Percentiles rank a stretch among this genome's conserved stretches.
phyloP scores from a whole-genome alignment of 2,888 invertebrate genomes.

The Plutella xylostella region DNA sequence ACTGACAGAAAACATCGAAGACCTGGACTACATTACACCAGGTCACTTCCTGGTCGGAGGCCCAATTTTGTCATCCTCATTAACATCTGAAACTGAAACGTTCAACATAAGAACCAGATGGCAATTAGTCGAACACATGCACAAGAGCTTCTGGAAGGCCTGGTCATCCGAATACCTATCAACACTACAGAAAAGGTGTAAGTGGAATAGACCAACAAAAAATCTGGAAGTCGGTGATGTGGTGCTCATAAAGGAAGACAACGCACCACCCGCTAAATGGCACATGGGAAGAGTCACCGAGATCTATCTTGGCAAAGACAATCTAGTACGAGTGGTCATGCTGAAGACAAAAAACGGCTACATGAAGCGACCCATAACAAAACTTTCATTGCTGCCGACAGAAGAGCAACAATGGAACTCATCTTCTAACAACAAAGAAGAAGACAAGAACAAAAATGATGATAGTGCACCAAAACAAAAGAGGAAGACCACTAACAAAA shows the following conservation, averaged over 20 bases:
- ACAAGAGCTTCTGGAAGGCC: constrained; percentile 18
- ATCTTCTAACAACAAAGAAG: neutral
- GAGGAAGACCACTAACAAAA: neutral
- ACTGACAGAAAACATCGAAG: neutral
- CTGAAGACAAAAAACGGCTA: constrained; percentile 7
- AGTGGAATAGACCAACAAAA: constrained; percentile 13
- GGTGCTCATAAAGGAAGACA: constrained; percentile 18
- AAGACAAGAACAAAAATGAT: neutral
- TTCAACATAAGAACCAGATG: constrained; percentile 4
- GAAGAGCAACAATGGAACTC: neutral
- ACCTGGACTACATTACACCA: constrained; percentile 3
- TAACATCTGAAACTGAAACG: neutral
- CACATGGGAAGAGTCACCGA: constrained; percentile 16
- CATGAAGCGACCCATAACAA: constrained; percentile 1
- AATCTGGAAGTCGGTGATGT: constrained; percentile 13
- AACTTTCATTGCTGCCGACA: neutral
- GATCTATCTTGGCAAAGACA: constrained; percentile 19
- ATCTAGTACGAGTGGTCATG: constrained; percentile 4
- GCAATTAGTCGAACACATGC: constrained; percentile 16
- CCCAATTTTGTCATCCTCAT: neutral
- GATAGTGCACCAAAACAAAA: neutral
- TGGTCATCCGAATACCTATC: constrained; percentile 21
- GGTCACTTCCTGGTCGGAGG: constrained; percentile 4
- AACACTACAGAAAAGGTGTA: constrained; percentile 17
- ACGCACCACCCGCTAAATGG: constrained; percentile 20